Evolutionary conservation across 2,113 vertebrate genomes (phyloP), one percentile per base, ranked within the genome.

Genomic region (Bufo gargarizans): DNA sequence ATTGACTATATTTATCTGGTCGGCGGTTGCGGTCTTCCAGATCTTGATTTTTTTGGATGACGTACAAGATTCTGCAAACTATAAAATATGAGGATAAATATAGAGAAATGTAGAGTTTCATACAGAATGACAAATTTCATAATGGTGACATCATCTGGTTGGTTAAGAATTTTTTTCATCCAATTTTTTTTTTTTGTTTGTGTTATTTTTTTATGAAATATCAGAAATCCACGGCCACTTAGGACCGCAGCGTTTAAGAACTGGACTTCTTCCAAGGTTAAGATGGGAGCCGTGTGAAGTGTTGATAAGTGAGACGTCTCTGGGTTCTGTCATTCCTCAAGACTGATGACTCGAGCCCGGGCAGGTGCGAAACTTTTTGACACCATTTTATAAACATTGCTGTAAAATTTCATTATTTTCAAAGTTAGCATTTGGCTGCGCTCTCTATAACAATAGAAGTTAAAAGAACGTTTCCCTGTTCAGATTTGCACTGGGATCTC

Each of bases 31-130:
- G 78, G 79, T 80, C 56, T 87, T 77, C 85, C 58, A 65, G 77
- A 88, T 80, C 82, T 56, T 74, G 67, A 82, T 88, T 82, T 76
- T 79, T 76, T 88, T 88, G 86, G 86, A 82, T 14, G 47, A 49
- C 33, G 59, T 58, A 77, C 86, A 88, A 83, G 12, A 83, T 88
- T 88, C 80, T 61, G 12, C 20, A 63, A 20, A 53, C 22, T 74
- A 19, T 81, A 72, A 87, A 82, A 49, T 78, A 82, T 17, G 19
- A 20, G 33, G 22, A 63, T 83, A 88, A 83, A 88, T 77, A 83
- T 83, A 83, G 80, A 88, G 59, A 82, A 83, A 87, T 47, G 49
- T 80, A 63, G 53, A 71, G 33, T 79, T 22, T 58, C 82, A 77
- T 76, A 49, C 67, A 72, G 50, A 20, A 76, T 77, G 43, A 72